phyloP scores from a whole-genome alignment of 1,140 invertebrate genomes.

The Hypothenemus hampei region DNA sequence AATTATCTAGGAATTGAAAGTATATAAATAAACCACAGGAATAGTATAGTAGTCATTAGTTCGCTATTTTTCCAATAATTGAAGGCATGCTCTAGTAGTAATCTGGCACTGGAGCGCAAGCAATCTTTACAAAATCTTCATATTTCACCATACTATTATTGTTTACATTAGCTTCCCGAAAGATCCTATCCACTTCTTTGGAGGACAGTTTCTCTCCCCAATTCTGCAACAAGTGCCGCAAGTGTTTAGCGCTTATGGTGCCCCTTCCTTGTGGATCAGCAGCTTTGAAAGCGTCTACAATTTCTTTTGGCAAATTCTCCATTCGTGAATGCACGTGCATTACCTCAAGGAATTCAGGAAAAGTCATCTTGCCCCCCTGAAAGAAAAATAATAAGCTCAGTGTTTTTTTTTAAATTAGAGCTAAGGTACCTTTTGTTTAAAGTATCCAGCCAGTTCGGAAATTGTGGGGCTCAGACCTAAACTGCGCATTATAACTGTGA shows the following conservation, averaged over 20 bases:
- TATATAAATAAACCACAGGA: too few species aligned
- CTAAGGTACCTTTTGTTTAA: slow-evolving; percentile 55
- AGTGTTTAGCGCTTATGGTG: slow-evolving; percentile 72
- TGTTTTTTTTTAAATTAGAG: not conserved
- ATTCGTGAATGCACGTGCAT: slow-evolving; percentile 85
- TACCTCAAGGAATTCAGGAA: slow-evolving; percentile 92
- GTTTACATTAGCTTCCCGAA: slow-evolving; percentile 85
- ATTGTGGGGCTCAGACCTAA: slow-evolving; percentile 90
- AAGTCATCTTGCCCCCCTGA: slow-evolving; percentile 84
- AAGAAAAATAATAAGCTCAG: slow-evolving; percentile 18
- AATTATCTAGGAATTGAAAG: too few species aligned
- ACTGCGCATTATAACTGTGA: slow-evolving; percentile 91
- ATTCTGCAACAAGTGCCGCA: slow-evolving; percentile 80
- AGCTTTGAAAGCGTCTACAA: slow-evolving; percentile 81
- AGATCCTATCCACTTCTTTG: slow-evolving; percentile 93
- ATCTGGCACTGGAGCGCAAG: slow-evolving; percentile 89
- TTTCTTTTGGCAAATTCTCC: slow-evolving; percentile 86
- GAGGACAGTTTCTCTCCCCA: slow-evolving; percentile 88
- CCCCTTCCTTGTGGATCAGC: slow-evolving; percentile 71
- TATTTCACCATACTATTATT: slow-evolving; percentile 80
- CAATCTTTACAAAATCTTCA: slow-evolving; percentile 89
- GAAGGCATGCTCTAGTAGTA: too few species aligned
- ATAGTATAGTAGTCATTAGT: too few species aligned
- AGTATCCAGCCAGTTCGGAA: slow-evolving; percentile 76
- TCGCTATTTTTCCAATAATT: too few species aligned